A percentile compares a stretch with the other conserved stretches of the same genome.
These are phyloP conservation scores for Drosophila novamexicana DNA, from an alignment of 1,140 invertebrate genomes.

Conservation along the genomic window DNA sequence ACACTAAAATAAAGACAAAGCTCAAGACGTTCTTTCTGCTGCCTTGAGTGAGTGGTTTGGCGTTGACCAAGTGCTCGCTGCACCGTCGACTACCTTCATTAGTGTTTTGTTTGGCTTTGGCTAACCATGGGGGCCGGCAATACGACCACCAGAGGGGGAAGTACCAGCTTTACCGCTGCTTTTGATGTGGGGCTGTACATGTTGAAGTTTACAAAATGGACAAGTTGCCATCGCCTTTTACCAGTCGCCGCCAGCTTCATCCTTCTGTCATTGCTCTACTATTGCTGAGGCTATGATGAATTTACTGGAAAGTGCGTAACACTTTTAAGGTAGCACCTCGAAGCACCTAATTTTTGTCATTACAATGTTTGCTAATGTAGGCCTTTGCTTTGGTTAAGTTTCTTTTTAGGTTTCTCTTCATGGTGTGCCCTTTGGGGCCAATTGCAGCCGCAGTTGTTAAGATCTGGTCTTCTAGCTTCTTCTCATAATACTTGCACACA, in stretches of 20 bases:
- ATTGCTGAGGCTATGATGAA: not conserved
- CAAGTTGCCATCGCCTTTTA: slow-evolving; percentile 35
- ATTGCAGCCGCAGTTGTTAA: too few relatives aligned
- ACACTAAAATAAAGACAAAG: slow-evolving; percentile 45
- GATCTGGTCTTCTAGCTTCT: too few relatives aligned
- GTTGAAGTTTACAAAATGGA: slow-evolving; percentile 66
- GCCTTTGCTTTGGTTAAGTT: too few relatives aligned
- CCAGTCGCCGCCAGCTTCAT: slow-evolving; percentile 35
- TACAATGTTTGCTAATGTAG: too few relatives aligned
- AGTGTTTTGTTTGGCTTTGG: slow-evolving; percentile 79
- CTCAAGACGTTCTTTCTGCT: slow-evolving; percentile 41
- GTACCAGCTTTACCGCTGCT: slow-evolving; percentile 16
- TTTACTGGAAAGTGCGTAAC: not conserved
- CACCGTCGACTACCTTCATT: slow-evolving; percentile 76
- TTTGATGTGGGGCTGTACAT: slow-evolving; percentile 56
- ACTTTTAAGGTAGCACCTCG: too few relatives aligned
- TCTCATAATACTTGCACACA: too few relatives aligned
- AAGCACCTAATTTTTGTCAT: too few relatives aligned
- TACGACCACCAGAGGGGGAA: not conserved
- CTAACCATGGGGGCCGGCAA: slow-evolving; percentile 67
- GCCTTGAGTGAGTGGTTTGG: slow-evolving; percentile 28
- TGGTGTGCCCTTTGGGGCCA: too few relatives aligned
- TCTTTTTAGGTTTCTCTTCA: too few relatives aligned
- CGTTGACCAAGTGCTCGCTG: slow-evolving; percentile 51
- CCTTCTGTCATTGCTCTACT: not conserved